phyloP scores from a whole-genome alignment of 2,113 vertebrate genomes.

The Lichenostomus cassidix region DNA sequence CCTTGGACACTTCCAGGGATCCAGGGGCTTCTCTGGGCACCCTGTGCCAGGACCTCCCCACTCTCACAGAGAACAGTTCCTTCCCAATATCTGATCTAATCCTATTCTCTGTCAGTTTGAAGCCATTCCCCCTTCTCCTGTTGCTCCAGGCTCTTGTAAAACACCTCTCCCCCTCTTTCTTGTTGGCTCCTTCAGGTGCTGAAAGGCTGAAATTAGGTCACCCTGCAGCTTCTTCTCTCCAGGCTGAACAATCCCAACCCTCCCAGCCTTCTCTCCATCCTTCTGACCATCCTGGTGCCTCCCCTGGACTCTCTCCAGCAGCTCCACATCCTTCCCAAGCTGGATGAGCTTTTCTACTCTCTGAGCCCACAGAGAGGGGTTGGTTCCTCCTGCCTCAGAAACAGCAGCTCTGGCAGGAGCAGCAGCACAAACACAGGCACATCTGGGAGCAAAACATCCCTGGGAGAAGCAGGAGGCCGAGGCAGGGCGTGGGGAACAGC shows the following conservation, averaged over 20 bases:
- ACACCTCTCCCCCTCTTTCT: not conserved
- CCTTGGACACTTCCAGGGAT: not conserved
- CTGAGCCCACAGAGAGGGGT: accelerated
- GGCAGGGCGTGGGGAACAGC: not conserved
- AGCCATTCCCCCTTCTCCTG: not conserved
- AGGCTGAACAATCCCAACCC: not conserved
- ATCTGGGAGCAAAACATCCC: not conserved
- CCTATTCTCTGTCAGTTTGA: not conserved
- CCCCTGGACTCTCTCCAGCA: not conserved
- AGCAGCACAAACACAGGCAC: accelerated
- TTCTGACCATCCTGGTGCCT: not conserved
- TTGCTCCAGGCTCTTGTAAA: not conserved
- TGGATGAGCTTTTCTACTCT: not conserved
- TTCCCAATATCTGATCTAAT: not conserved
- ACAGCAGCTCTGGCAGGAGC: accelerated
- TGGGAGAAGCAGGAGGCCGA: not conserved
- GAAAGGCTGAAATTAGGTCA: not conserved
- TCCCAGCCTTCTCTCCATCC: not conserved
- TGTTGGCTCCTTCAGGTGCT: not conserved
- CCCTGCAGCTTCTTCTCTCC: not conserved
- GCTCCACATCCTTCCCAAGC: not conserved
- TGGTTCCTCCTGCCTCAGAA: not conserved
- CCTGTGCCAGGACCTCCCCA: not conserved
- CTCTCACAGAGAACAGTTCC: accelerated
- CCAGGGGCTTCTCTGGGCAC: not conserved